These are phyloP conservation scores for Rhagonycha fulva DNA, from an alignment of 2,888 invertebrate species.

Conservation along the genomic window DNA sequence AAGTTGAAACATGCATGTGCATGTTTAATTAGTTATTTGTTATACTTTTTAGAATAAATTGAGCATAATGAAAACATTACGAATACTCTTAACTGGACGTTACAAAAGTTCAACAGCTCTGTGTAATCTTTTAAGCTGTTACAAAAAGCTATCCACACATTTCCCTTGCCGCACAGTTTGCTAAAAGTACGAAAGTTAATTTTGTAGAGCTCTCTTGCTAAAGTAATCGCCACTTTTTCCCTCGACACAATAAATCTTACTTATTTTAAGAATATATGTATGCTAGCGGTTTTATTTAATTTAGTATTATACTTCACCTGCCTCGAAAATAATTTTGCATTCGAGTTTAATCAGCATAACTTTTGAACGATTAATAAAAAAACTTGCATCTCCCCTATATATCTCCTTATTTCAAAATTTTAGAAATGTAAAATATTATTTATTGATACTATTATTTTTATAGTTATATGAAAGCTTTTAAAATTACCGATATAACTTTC, in stretches of 20 bases:
- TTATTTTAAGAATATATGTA: conserved; percentile 28
- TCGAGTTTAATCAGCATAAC: neutral
- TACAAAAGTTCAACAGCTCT: conserved; percentile 30
- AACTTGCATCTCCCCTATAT: neutral
- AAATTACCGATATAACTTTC: conserved; percentile 25
- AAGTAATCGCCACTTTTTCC: conserved; percentile 32
- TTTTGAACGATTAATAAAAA: neutral
- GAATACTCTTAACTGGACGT: conserved; percentile 24
- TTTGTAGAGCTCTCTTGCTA: conserved; percentile 31
- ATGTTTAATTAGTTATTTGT: neutral
- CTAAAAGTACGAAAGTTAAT: conserved; percentile 32
- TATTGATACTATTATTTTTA: conserved; percentile 1
- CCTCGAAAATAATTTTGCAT: neutral
- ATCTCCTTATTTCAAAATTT: neutral
- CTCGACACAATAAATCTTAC: conserved; percentile 31
- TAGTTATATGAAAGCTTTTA: conserved; percentile 17
- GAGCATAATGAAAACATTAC: conserved; percentile 11
- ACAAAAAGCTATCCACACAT: conserved; percentile 32
- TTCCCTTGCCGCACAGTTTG: conserved; percentile 31
- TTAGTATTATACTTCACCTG: conserved; percentile 23
- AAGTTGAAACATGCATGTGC: neutral
- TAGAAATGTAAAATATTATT: neutral
- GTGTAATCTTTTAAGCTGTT: conserved; percentile 31
- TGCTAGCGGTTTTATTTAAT: conserved; percentile 27
- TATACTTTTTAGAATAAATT: conserved; percentile 2